A percentile compares a stretch with the other conserved stretches of the same genome.
These are phyloP conservation scores for Campoplex capitator DNA, from an alignment of 2,888 invertebrate genomes.

Conservation along the genomic window DNA sequence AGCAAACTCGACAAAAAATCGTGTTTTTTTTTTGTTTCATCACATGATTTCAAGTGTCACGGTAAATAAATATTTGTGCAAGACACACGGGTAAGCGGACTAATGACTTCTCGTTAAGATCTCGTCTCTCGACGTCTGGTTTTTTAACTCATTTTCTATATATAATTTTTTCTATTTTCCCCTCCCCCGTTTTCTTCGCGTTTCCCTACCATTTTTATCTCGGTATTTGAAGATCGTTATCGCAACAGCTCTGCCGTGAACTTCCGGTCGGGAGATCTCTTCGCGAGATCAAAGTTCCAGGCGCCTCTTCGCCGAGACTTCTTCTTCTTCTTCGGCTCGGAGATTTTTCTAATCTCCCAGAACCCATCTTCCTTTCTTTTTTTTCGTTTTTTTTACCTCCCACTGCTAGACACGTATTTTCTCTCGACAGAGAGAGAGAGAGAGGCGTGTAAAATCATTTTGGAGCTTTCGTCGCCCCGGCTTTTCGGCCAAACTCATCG, in stretches of 20 bases:
- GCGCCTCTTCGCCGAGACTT: constrained; percentile 54
- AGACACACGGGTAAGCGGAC: constrained; percentile 19
- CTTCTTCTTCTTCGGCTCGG: constrained; percentile 4
- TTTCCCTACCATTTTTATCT: constrained; percentile 13
- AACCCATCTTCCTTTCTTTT: constrained; percentile 55
- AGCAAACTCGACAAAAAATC: not conserved
- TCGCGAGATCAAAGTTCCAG: constrained; percentile 64
- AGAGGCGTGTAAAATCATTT: constrained; percentile 37
- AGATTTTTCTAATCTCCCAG: constrained; percentile 53
- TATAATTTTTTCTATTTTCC: constrained; percentile 12
- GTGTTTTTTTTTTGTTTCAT: not conserved
- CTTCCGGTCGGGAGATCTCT: constrained; percentile 64
- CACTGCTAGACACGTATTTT: not conserved
- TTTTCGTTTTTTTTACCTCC: not conserved
- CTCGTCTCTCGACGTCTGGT: not conserved
- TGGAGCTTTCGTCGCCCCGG: constrained; percentile 57
- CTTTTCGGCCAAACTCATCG: constrained; percentile 19
- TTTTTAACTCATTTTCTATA: constrained; percentile 18
- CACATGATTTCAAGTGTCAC: constrained; percentile 10
- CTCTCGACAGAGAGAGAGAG: constrained; percentile 22
- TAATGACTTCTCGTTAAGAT: constrained; percentile 62
- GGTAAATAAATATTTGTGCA: not conserved
- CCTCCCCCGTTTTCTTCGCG: constrained; percentile 1
- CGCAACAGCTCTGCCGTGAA: constrained; percentile 55
- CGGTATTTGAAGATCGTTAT: constrained; percentile 62